Evolutionary conservation across 2,888 invertebrate species (phyloP), one percentile per base, ranked within the genome.

Genomic region (Neoascia interrupta): DNA sequence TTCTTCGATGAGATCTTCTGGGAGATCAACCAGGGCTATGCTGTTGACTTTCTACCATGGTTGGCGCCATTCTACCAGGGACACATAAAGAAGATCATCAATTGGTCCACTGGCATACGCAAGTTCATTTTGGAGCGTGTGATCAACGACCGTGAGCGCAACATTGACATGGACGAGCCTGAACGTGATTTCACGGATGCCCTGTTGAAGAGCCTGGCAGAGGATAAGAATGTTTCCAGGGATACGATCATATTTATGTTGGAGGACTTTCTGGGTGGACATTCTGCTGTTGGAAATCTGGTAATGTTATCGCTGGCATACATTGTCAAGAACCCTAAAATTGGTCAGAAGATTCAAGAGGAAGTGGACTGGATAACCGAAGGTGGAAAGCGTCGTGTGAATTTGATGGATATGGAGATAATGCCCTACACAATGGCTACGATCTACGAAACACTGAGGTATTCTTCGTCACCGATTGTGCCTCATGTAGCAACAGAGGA

Each of bases 21-120:
- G 94, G 96, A 96, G 85, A 96, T 97, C 81, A 97, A 96, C 86
- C 95, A 95, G 84, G 96, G 96, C 0, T 96, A 95, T 86, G 94
- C 95, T 0, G 92, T 96, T 0, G 97, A 97, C 84, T 96, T 96
- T 84, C 85, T 97, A 16, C 96, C 96, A 0, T 95, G 94, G 93
- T 87, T 96, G 0, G 89, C 92, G 0, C 95, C 95, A 0, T 92
- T 95, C 72, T 95, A 95, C 86, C 88, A 88, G 2, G 89, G 90
- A 1, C 94, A 95, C 83, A 91, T 95, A 89, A 90, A 91, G 1
- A 92, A 92, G 81, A 88, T 95, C 3, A 90, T 92, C 0, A 86
- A 90, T 60, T 95, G 94, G 94, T 92, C 94, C 0, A 88, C 91
- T 1, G 91, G 92, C 31, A 94, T 95, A 75, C 89, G 95, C 3